A percentile compares a stretch with the other conserved stretches of the same genome.
Evolutionary conservation across 2,113 vertebrate species (phyloP).

Genomic region (Patagioenas fasciata): DNA sequence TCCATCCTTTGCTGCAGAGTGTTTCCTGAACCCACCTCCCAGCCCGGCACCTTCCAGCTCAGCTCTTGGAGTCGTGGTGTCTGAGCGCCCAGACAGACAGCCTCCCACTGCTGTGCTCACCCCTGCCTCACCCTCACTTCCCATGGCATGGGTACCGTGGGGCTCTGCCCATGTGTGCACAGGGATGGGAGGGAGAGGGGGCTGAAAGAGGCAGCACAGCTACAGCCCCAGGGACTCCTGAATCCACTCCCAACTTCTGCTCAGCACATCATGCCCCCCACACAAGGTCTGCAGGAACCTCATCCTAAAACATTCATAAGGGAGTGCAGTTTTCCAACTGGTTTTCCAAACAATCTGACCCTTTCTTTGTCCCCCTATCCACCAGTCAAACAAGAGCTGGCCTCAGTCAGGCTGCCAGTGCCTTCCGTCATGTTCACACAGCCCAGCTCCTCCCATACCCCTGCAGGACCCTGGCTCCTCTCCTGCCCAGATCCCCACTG

Average conservation of each 20-base stretch:
- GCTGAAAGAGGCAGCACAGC: background rate
- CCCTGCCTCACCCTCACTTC: background rate
- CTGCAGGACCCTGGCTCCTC: background rate
- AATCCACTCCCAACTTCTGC: background rate
- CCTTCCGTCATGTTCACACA: background rate
- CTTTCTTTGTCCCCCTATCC: background rate
- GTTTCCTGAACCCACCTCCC: background rate
- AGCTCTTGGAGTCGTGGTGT: rapidly evolving
- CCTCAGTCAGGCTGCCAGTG: background rate
- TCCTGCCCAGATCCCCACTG: background rate
- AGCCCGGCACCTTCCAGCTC: background rate
- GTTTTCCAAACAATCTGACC: background rate
- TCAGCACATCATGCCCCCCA: background rate
- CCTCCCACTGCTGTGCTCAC: background rate
- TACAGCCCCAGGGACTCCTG: background rate
- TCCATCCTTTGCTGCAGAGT: background rate
- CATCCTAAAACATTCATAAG: background rate
- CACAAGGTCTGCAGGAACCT: background rate
- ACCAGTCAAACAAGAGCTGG: background rate
- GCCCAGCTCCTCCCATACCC: background rate
- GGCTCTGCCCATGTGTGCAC: background rate
- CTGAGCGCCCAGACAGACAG: background rate
- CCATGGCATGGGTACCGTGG: rapidly evolving
- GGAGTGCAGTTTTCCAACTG: background rate
- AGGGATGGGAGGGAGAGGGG: background rate